Percentiles rank a stretch among this genome's conserved stretches.
These are phyloP conservation scores for Nyctibius grandis DNA, from an alignment of 2,797 vertebrate species.

Conservation along the genomic window DNA sequence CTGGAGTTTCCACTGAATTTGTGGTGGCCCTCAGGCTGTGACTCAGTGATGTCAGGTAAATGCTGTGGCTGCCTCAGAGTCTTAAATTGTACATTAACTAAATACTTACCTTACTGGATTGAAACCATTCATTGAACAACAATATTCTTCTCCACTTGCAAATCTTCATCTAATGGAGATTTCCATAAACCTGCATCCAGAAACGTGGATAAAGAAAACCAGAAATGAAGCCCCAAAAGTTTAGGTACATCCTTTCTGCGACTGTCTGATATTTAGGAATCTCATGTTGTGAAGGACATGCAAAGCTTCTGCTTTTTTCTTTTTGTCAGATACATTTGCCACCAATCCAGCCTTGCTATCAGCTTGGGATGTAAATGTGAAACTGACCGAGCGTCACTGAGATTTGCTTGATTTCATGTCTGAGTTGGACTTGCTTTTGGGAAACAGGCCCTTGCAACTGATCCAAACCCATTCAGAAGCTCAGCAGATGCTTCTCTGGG, in stretches of 20 bases:
- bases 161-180: neutral
- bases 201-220: neutral
- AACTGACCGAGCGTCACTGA: neutral
- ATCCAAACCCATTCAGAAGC: slow-evolving; percentile 16
- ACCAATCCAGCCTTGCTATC: neutral
- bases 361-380: neutral
- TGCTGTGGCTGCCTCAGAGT: neutral
- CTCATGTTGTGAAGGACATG: neutral
- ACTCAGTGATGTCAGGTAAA: neutral
- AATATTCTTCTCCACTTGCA: neutral
- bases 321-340: neutral
- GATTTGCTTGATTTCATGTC: neutral
- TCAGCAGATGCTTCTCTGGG: slow-evolving; percentile 28
- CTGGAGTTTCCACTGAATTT: neutral
- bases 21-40: neutral
- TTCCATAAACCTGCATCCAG: neutral
- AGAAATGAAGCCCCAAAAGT: neutral
- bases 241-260: neutral
- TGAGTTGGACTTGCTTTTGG: neutral
- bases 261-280: neutral
- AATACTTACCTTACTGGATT: neutral
- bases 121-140: neutral
- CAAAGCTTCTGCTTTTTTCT: neutral
- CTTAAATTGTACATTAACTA: neutral
- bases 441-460: neutral